Conservation (phyloP, 2,113 vertebrate genomes). For the Prinia subflava region DNA sequence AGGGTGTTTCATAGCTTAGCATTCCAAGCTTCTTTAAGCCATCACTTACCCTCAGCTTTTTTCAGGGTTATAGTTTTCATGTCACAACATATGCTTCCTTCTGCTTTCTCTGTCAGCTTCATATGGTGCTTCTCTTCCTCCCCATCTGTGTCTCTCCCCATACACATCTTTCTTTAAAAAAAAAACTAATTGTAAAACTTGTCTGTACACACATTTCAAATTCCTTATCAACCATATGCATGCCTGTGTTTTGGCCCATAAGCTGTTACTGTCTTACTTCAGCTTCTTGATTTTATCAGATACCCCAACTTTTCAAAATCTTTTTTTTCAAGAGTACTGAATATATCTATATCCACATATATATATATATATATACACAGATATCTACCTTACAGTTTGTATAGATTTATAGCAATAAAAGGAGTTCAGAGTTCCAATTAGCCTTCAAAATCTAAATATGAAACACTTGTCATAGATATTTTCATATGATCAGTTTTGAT, state of each 20-base stretch:
- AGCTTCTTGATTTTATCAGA: neutral
- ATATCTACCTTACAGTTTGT: neutral
- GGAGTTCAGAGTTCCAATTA: neutral
- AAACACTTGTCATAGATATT: neutral
- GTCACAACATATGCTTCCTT: slow-evolving; percentile 57
- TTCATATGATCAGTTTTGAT: neutral
- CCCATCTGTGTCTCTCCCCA: slow-evolving; percentile 17
- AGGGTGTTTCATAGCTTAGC: slow-evolving; percentile 1
- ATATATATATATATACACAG: too few species aligned
- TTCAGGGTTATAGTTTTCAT: slow-evolving; percentile 36
- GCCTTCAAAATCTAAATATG: neutral
- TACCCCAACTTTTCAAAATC: neutral
- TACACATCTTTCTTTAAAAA: neutral
- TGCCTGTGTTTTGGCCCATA: neutral
- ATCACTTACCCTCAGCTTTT: slow-evolving; percentile 24
- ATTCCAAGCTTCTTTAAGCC: neutral
- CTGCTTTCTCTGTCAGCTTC: slow-evolving; percentile 53
- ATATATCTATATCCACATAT: neutral
- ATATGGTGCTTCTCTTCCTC: slow-evolving; percentile 41
- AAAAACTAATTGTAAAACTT: neutral
- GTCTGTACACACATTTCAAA: neutral
- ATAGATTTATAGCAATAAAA: neutral
- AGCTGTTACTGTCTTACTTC: neutral
- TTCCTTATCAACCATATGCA: neutral
- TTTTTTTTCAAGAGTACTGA: neutral